Percentiles rank a stretch among this genome's conserved stretches.
phyloP scores from a whole-genome alignment of 2,797 vertebrate genomes.

The Macrochelys suwanniensis region DNA sequence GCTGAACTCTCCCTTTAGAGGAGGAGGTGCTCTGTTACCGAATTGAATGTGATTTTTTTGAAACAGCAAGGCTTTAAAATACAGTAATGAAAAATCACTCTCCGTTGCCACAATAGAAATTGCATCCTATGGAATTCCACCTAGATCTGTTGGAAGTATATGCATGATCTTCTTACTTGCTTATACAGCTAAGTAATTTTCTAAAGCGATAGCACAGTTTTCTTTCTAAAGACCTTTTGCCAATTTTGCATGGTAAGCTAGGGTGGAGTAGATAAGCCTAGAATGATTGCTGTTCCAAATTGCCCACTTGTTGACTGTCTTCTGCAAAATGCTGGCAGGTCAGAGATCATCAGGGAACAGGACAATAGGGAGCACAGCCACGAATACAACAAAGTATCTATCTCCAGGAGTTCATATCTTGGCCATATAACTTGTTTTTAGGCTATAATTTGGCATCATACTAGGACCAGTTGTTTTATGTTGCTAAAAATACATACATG shows the following conservation, averaged over 20 bases:
- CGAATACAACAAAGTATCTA: neutral
- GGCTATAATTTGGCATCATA: accelerated
- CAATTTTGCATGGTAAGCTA: neutral
- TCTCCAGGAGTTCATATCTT: neutral
- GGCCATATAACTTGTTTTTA: neutral
- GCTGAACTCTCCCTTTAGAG: neutral
- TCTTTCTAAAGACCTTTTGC: neutral
- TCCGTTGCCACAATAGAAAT: neutral
- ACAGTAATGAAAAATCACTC: neutral
- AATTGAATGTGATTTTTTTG: neutral
- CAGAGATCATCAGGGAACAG: neutral
- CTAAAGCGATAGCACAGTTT: neutral
- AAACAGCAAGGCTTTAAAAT: neutral
- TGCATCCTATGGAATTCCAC: neutral
- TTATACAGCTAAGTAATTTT: neutral
- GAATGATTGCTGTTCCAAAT: neutral
- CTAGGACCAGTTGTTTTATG: neutral
- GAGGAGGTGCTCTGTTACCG: neutral
- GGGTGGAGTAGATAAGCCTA: neutral
- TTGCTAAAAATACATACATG: neutral
- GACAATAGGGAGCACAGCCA: neutral
- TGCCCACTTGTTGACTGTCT: neutral
- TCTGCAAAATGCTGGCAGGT: neutral
- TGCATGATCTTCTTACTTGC: neutral
- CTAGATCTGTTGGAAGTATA: neutral